Evolutionary conservation across 2,113 vertebrate genomes (phyloP).

Genomic region (Oryzias melastigma): DNA sequence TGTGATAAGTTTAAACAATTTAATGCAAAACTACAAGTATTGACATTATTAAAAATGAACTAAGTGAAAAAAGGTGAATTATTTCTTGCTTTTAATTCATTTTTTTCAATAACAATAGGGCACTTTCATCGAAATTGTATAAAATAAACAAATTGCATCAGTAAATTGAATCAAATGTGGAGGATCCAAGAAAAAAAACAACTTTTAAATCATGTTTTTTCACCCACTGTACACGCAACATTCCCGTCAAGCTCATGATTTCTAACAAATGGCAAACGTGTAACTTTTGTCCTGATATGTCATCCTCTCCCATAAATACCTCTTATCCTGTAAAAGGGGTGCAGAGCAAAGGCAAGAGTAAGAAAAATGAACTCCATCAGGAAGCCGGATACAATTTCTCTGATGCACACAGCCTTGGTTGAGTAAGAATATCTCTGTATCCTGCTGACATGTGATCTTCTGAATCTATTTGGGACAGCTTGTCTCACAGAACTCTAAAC

Average conservation of each 20-base stretch:
- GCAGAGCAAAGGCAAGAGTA: slow-evolving; percentile 34
- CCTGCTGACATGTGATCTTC: slow-evolving; percentile 80
- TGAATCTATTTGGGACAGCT: slow-evolving; percentile 76
- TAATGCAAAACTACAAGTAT: no score
- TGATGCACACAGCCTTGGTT: slow-evolving; percentile 78
- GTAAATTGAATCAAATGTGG: no score
- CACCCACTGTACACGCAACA: neutral
- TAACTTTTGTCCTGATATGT: slow-evolving; percentile 60
- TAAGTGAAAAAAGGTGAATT: no score
- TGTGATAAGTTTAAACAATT: no score
- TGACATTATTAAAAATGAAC: no score
- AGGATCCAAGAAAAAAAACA: neutral
- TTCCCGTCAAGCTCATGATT: slow-evolving; percentile 12
- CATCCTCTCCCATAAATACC: slow-evolving; percentile 65
- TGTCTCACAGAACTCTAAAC: slow-evolving; percentile 75
- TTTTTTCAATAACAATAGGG: no score
- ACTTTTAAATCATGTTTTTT: neutral
- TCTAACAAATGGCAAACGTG: slow-evolving; percentile 26
- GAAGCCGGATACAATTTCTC: slow-evolving; percentile 80
- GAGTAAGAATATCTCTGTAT: slow-evolving; percentile 78
- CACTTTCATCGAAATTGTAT: no score
- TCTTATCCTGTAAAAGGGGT: slow-evolving; percentile 43
- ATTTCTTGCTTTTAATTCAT: no score
- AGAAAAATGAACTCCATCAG: slow-evolving; percentile 79
- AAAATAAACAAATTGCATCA: no score